phyloP scores from a whole-genome alignment of 2,888 invertebrate genomes.

The Drosophila demipolita region DNA sequence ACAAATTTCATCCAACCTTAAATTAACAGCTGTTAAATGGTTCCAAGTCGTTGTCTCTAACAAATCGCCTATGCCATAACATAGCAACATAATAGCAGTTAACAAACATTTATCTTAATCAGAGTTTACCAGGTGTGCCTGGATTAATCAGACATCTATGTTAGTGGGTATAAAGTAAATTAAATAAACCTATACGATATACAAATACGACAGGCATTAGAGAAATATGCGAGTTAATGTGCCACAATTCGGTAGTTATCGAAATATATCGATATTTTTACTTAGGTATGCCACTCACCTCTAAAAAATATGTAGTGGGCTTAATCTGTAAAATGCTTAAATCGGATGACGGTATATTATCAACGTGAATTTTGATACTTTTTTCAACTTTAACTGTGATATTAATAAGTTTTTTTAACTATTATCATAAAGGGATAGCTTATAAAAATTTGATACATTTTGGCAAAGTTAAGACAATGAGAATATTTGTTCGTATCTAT shows the following conservation, averaged over 20 bases:
- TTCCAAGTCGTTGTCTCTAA: not conserved
- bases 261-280: conserved; percentile 4
- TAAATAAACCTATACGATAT: not conserved
- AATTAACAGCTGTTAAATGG: conserved; percentile 7
- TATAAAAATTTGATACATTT: not conserved
- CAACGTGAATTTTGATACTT: not conserved
- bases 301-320: not conserved
- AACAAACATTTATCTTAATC: not conserved
- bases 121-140: not conserved
- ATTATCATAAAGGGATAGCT: not conserved
- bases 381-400: not conserved
- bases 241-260: not conserved
- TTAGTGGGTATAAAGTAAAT: not conserved
- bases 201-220: not conserved
- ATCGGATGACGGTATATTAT: not conserved
- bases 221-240: not conserved
- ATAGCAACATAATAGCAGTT: not conserved
- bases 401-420: not conserved
- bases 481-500: not conserved
- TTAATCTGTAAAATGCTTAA: not conserved
- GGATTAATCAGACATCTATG: not conserved
- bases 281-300: not conserved
- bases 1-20: not conserved
- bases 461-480: not conserved
- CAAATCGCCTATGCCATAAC: not conserved